These are phyloP conservation scores for Trilocha varians DNA, from an alignment of 2,888 invertebrate species.

Conservation along the genomic window DNA sequence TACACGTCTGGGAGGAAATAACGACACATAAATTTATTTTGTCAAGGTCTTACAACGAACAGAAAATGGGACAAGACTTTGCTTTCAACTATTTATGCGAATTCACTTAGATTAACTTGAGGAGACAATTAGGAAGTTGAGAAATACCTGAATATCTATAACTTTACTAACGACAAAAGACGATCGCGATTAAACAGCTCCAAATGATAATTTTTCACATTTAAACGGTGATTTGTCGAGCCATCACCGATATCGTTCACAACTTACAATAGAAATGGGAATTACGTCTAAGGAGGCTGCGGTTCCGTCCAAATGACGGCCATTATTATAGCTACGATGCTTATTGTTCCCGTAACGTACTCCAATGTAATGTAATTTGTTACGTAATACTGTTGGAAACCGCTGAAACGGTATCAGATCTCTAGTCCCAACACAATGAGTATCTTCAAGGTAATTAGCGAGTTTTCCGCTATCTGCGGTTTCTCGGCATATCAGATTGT, in stretches of 20 bases:
- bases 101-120: not conserved
- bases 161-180: too few relatives aligned
- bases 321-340: slow-evolving; percentile 24
- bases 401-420: not conserved
- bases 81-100: not conserved
- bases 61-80: slow-evolving; percentile 2
- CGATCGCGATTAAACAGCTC: too few relatives aligned
- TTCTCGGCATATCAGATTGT: not conserved
- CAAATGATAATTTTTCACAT: not conserved
- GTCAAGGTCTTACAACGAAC: slow-evolving; percentile 3
- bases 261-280: slow-evolving; percentile 9
- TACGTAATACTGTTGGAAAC: slow-evolving; percentile 24
- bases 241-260: too few relatives aligned
- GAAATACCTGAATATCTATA: too few relatives aligned
- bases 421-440: too few relatives aligned
- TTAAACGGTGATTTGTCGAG: not conserved
- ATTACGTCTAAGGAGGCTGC: slow-evolving; percentile 29
- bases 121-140: too few relatives aligned
- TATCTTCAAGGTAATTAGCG: slow-evolving; percentile 40
- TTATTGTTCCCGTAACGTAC: slow-evolving; percentile 23
- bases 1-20: slow-evolving; percentile 17
- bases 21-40: slow-evolving; percentile 6
- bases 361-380: slow-evolving; percentile 33
- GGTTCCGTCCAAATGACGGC: slow-evolving; percentile 32
- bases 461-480: not conserved